Evolutionary conservation across 1,140 invertebrate genomes (phyloP).

Genomic region (Leptinotarsa texana): DNA sequence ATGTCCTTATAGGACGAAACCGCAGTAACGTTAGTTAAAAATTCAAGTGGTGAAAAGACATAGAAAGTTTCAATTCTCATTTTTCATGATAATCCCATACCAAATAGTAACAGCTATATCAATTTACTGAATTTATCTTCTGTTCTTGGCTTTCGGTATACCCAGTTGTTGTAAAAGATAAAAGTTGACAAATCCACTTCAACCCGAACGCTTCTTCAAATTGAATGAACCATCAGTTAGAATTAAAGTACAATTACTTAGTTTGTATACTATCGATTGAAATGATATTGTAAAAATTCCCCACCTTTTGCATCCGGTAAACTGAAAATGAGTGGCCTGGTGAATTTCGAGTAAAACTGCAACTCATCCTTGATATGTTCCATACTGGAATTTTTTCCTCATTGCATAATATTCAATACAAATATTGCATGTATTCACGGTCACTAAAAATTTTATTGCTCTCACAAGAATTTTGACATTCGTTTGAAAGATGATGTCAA

Average conservation of each 20-base stretch:
- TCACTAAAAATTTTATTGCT: not conserved
- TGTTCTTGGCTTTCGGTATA: no score
- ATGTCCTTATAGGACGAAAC: no score
- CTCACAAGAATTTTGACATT: not conserved
- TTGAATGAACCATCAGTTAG: not conserved
- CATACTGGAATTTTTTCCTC: constrained; percentile 1
- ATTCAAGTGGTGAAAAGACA: no score
- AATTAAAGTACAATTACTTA: not conserved
- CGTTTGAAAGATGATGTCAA: not conserved
- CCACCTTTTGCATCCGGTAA: constrained; percentile 51
- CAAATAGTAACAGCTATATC: no score
- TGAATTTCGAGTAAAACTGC: constrained; percentile 53
- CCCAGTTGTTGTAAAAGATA: no score
- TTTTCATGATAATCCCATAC: no score
- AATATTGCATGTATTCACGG: not conserved
- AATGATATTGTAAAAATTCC: not conserved
- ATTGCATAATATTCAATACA: not conserved
- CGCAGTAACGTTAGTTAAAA: no score
- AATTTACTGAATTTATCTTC: no score
- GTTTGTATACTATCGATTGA: no score
- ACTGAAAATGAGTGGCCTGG: constrained; percentile 52
- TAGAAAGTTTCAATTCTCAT: no score
- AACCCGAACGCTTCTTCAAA: no score
- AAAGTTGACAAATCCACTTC: no score
- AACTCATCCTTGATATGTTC: constrained; percentile 47